Conservation (phyloP, 2,113 vertebrate genomes). For the Salvelinus sp. region DNA sequence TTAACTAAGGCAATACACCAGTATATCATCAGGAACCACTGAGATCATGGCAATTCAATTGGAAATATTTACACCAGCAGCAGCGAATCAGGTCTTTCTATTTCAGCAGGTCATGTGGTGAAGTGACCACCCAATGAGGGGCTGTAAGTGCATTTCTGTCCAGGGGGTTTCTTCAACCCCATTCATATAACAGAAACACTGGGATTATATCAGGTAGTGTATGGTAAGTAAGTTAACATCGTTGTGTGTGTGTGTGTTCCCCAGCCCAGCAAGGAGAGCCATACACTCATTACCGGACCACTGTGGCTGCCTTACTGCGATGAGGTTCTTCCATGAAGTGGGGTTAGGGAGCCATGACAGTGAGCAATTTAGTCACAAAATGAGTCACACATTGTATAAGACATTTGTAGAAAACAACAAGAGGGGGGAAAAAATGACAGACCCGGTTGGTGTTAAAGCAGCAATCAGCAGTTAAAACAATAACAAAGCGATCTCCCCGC, state of each 20-base stretch:
- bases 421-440: neutral
- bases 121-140: too few species aligned
- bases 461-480: too few species aligned
- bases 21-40: neutral
- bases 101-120: neutral
- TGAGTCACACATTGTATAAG: neutral
- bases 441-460: neutral
- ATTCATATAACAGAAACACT: conserved; percentile 5
- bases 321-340: neutral
- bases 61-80: neutral
- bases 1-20: neutral
- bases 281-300: neutral
- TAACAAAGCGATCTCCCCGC: too few species aligned
- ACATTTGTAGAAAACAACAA: neutral
- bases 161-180: neutral
- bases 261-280: neutral
- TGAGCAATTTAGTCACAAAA: neutral
- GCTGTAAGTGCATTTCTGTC: neutral
- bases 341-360: neutral
- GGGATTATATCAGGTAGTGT: conserved; percentile 7
- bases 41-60: neutral
- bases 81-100: too few species aligned
- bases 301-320: neutral
- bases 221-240: neutral
- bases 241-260: neutral